Conservation (phyloP, 2,888 invertebrate genomes). For the Aleiodes leptofemur region DNA sequence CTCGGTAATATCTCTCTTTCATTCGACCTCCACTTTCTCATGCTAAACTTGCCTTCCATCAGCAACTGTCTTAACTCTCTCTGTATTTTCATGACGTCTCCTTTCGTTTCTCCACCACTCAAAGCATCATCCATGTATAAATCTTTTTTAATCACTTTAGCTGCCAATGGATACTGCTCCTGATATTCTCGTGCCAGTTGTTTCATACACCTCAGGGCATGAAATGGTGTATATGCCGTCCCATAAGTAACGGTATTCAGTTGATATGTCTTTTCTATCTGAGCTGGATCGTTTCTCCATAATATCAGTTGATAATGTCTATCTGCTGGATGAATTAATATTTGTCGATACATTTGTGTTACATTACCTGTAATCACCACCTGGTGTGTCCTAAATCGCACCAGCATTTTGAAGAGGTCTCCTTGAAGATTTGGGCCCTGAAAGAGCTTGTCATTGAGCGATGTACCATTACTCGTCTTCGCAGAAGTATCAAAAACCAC, state of each 20-base stretch:
- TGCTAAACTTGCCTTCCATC: conserved; percentile 27
- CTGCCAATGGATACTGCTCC: conserved; percentile 19
- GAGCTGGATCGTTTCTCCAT: conserved; percentile 37
- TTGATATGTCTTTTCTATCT: conserved; percentile 28
- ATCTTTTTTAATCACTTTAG: conserved; percentile 34
- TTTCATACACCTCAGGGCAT: conserved; percentile 46
- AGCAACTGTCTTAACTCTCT: background rate
- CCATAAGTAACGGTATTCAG: conserved; percentile 49
- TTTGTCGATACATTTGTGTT: conserved; percentile 36
- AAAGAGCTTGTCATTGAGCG: conserved; percentile 42
- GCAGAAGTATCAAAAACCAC: conserved; percentile 3
- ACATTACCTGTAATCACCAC: conserved; percentile 18
- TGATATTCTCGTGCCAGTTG: background rate
- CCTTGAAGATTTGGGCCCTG: conserved; percentile 42
- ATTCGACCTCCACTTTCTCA: conserved; percentile 47
- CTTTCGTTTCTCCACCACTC: conserved; percentile 16
- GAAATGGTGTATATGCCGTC: conserved; percentile 37
- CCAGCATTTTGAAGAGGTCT: background rate
- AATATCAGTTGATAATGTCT: conserved; percentile 41
- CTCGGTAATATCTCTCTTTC: conserved; percentile 11
- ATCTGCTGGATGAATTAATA: conserved; percentile 31
- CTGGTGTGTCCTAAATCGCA: no score
- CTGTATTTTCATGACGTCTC: no score
- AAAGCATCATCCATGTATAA: conserved; percentile 50
- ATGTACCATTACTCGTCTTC: conserved; percentile 1